Percentiles rank a stretch among this genome's conserved stretches.
These are phyloP conservation scores for zebrafish (Danio rerio) DNA, from an alignment of 2,113 vertebrate genomes.

Conservation along the genomic window DNA sequence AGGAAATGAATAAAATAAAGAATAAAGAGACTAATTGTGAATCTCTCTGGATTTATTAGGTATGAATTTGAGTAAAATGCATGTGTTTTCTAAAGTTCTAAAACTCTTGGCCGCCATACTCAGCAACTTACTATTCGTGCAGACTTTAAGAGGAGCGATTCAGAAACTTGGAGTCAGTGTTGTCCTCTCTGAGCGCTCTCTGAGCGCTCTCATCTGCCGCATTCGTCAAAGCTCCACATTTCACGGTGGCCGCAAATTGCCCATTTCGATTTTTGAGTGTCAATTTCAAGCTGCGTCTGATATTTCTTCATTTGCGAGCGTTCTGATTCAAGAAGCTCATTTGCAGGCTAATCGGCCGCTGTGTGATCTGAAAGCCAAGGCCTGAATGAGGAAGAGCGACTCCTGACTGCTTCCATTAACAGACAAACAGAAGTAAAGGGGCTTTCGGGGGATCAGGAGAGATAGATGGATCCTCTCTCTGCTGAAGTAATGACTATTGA, in stretches of 20 bases:
- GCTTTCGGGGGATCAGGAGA: neutral
- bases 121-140: too few relatives aligned
- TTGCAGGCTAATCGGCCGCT: neutral
- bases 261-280: neutral
- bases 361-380: neutral
- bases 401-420: constrained; percentile 10
- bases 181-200: too few relatives aligned
- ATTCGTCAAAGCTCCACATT: neutral
- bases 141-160: too few relatives aligned
- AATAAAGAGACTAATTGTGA: too few relatives aligned
- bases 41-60: too few relatives aligned
- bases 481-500: constrained; percentile 41
- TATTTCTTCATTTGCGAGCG: neutral
- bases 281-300: neutral
- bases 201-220: neutral
- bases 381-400: neutral
- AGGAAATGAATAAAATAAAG: too few relatives aligned
- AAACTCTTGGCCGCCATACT: too few relatives aligned
- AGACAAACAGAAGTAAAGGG: neutral
- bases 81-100: too few relatives aligned
- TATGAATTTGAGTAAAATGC: too few relatives aligned
- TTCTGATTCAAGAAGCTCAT: neutral
- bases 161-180: too few relatives aligned
- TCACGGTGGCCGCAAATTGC: neutral
- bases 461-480: constrained; percentile 21